Evolutionary conservation across 2,888 invertebrate species (phyloP), one percentile per base, ranked within the genome.

Genomic region (Athalia cordata): DNA sequence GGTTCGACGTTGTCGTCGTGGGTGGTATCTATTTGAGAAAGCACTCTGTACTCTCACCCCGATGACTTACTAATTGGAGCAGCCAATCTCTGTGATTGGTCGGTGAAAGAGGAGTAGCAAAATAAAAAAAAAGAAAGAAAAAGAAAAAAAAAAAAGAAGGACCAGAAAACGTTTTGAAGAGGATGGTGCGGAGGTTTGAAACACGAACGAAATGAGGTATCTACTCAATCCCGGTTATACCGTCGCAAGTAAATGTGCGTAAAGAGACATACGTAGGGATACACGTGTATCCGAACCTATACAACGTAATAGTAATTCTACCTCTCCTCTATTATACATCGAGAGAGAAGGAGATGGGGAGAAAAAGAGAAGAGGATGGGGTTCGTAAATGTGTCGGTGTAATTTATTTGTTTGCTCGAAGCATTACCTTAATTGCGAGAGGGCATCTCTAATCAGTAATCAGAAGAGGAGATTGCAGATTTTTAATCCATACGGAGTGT

Each of bases 401-500:
- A 85, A 85, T 85, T 84, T 83, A 85, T 84, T 85, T 85, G 85
- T 84, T 85, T 85, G 84, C 84, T 81, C 80, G 83, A 80, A 81
- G 84, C 85, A 86, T 86, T 86, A 85, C 84, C 83, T 84, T 85
- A 85, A 86, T 86, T 86, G 85, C 85, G 78, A 84, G 80, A 80
- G 80, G 82, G 82, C 82, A 81, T 83, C 83, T 80, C 81, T 82
- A 82, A 81, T 83, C 80, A 83, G 81, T 79, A 72, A 72, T 72
- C 72, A 72, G 57, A 52, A 29, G n/a, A n/a, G 45, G n/a, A 1
- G 72, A 29, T 13, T 47, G 47, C 15, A 62, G 8, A 59, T 45
- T 47, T 72, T 59, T 50, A 57, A 72, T 72, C 47, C n/a, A 29
- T 13, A 62, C 43, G 43, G 8, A 15, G 52, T 29, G 43, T 29